Conservation (phyloP, 2,888 invertebrate genomes). For the Drosophila peninsularis region DNA sequence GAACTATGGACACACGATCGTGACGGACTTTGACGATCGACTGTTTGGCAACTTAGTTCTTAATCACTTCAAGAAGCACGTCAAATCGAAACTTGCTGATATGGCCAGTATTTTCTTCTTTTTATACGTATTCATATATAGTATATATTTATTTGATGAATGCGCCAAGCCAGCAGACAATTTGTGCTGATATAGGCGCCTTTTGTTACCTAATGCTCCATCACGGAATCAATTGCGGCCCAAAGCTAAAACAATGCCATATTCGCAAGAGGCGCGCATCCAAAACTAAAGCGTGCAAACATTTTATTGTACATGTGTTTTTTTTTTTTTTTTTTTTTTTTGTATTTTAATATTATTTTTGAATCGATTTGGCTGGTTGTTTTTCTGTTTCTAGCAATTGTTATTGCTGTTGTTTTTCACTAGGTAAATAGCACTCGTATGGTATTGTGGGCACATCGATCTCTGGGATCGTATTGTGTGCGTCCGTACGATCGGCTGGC, state of each 20-base stretch:
- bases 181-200: conserved; percentile 41
- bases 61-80: conserved; percentile 45
- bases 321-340: conserved; percentile 18
- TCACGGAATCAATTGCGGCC: conserved; percentile 21
- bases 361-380: not conserved
- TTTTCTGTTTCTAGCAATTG: conserved; percentile 13
- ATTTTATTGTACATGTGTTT: conserved; percentile 23
- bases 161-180: conserved; percentile 24
- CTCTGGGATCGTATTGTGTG: conserved; percentile 50
- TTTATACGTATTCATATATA: conserved; percentile 6
- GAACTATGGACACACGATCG: conserved; percentile 19
- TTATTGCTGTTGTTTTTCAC: conserved; percentile 38
- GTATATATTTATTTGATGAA: conserved; percentile 39
- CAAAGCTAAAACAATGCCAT: conserved; percentile 15
- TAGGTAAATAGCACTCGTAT: conserved; percentile 43
- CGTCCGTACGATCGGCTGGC: conserved; percentile 69
- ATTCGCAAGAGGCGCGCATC: conserved; percentile 25
- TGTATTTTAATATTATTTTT: conserved; percentile 3
- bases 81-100: conserved; percentile 52
- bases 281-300: conserved; percentile 27
- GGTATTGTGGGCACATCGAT: conserved; percentile 57
- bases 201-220: conserved; percentile 69
- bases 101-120: conserved; percentile 27
- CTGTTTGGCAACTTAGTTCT: conserved; percentile 31
- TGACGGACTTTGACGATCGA: conserved; percentile 41